These are phyloP conservation scores for Alca torda DNA, from an alignment of 2,797 vertebrate species.

Conservation along the genomic window DNA sequence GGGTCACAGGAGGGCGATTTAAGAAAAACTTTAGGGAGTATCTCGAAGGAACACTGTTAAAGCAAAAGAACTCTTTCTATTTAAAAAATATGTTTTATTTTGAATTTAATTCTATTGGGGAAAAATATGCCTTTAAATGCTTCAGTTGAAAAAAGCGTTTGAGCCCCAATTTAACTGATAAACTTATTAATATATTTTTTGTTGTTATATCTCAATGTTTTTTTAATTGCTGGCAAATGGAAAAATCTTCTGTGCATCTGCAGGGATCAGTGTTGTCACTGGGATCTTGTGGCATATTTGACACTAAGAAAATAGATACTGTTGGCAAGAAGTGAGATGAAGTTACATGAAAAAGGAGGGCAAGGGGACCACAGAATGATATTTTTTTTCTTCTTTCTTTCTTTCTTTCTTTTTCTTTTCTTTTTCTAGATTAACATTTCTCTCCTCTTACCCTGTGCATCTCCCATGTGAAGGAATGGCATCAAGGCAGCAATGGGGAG, in stretches of 20 bases:
- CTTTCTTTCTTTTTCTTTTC: too few relatives aligned
- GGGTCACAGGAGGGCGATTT: rapidly evolving
- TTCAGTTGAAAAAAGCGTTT: not conserved
- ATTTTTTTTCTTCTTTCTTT: too few relatives aligned
- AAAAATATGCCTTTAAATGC: not conserved
- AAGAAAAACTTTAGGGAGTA: not conserved
- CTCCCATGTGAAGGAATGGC: rapidly evolving
- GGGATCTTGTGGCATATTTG: rapidly evolving
- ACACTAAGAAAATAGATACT: not conserved
- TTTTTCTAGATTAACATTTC: not conserved
- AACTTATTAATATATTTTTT: not conserved
- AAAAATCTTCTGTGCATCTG: not conserved
- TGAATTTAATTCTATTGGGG: not conserved
- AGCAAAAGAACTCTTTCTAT: not conserved
- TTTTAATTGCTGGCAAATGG: not conserved
- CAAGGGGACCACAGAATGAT: not conserved
- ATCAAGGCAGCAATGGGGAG: not conserved
- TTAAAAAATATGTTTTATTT: not conserved
- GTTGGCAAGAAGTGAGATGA: not conserved
- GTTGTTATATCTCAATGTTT: not conserved
- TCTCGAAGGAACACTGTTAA: not conserved
- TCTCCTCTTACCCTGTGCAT: not conserved
- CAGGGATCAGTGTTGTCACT: rapidly evolving
- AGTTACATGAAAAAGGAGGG: not conserved
- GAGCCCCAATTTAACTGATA: too few relatives aligned